Evolutionary conservation across 2,888 invertebrate species (phyloP), one percentile per base, ranked within the genome.

Genomic region (Sisyra terminalis): DNA sequence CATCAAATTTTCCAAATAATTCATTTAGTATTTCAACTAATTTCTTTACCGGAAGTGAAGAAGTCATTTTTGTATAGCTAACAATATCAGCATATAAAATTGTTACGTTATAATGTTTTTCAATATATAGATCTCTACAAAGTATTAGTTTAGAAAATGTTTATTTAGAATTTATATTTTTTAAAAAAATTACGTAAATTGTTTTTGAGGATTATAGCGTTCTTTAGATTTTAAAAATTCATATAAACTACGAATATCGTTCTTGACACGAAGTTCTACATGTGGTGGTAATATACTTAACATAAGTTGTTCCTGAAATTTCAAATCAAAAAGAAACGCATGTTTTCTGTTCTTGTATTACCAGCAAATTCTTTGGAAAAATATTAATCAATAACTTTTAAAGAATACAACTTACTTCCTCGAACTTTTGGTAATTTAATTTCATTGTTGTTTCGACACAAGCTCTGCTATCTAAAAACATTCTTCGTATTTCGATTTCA

Each of bases 71-170:
- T 0, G 92, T 92, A 55, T 89, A 93, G 62, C 92, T 90, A 0
- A 92, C 92, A 37, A 93, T 88, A 59, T 93, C 93, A 0, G 93
- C 92, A 55, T 88, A 93, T 29, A 93, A 63, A 48, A 93, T 86
- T 50, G 87, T 83, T 2, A 93, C 92, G 55, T 90, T 81, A 11
- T 83, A 73, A 56, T 93, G 89, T 30, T 80, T 78, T 60, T 88
- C 85, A 0, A 93, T 80, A 55, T 89, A 89, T 1, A 89, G 65
- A 55, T 88, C 82, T 51, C 92, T 92, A 64, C 44, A 66, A 75
- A 46, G 37, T n/a, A n/a, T n/a, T n/a, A n/a, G n/a, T n/a, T n/a
- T n/a, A n/a, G n/a, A n/a, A n/a, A n/a, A n/a, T n/a, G n/a, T n/a
- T n/a, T n/a, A n/a, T n/a, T n/a, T n/a, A n/a, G n/a, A n/a, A n/a